Base-by-base conservation (phyloP, 2,797 vertebrate species). In the Siniperca obscura region DNA sequence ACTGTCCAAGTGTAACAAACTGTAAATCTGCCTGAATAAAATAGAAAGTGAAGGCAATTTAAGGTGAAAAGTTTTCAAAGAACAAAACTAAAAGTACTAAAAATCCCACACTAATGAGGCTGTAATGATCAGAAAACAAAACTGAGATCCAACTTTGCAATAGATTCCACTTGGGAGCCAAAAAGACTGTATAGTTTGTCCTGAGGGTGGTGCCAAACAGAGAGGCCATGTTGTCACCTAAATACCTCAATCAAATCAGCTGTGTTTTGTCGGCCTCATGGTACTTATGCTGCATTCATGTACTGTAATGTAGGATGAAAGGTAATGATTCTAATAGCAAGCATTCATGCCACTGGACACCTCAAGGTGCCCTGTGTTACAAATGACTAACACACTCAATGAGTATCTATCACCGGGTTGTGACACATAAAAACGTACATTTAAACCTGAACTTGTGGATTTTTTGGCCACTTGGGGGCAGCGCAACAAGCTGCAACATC, bases 1-100 rank as follows among this genome's bases (percentile, higher is more conserved):
- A 34, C 30, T 38, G 48, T 80, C 70, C 76, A 80, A 85, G 48
- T 75, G 30, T 74, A 80, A 87, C 69, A 83, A 62, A 59, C 52
- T 64, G 50, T 70, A 74, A 84, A 81, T 81, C 56, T 34, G 75
- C 38, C 27, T 44, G 12, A 67, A 64, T 50, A 27, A 72, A 38
- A 70, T 40, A 36, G 30, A 72, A 69, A 76, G 22, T 22, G 13
- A 53, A 44, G 68, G 74, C 46, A 57, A 42, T 80, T 59, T 59
- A 56, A 71, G 60, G 9, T 38, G 19, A 52, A 60, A 68, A 27
- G 14, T 12, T 64, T 78, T 69, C 17, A 69, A 78, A 70, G 34
- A 57, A 56, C 14, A 64, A 17, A 44, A 42, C 7, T 4, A 1
- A n/a, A 50, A 52, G 34, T 25, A 40, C 17, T 16, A 52, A 77